Evolutionary conservation across 2,888 invertebrate genomes (phyloP).

Genomic region (Nemapogon koenigi): DNA sequence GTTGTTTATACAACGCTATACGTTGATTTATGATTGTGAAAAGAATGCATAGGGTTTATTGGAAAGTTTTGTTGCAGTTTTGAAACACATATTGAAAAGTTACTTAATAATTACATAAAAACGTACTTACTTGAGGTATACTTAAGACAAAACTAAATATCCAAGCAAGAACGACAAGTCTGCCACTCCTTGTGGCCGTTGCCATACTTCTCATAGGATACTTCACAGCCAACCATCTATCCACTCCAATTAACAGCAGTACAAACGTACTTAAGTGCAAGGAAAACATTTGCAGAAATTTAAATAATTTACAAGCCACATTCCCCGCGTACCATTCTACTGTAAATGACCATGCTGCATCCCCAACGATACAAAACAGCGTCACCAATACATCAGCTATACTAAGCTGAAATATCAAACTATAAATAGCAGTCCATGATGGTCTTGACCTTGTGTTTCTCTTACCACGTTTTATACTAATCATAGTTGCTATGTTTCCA

Average conservation of each 20-base stretch:
- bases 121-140: constrained; percentile 76
- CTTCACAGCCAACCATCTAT: constrained; percentile 80
- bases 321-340: constrained; percentile 86
- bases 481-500: constrained; percentile 78
- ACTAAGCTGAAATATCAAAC: constrained; percentile 81
- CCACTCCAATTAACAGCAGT: constrained; percentile 81
- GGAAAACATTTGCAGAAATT: constrained; percentile 82
- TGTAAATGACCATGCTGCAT: constrained; percentile 81
- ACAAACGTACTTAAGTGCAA: constrained; percentile 84
- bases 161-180: constrained; percentile 75
- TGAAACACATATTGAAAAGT: neutral
- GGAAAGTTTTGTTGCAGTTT: too few species aligned
- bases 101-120: too few species aligned
- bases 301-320: constrained; percentile 78
- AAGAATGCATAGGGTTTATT: too few species aligned
- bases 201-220: constrained; percentile 78
- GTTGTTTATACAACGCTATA: too few species aligned
- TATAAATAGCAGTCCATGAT: constrained; percentile 75
- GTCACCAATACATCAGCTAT: constrained; percentile 84
- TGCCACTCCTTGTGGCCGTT: constrained; percentile 71
- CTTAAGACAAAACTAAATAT: constrained; percentile 74
- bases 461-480: constrained; percentile 74
- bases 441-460: constrained; percentile 63
- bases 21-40: too few species aligned
- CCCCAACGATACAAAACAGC: constrained; percentile 80